Evolutionary conservation across 2,888 invertebrate genomes (phyloP), one percentile per base, ranked within the genome.

Genomic region (Aphodius sticticus): DNA sequence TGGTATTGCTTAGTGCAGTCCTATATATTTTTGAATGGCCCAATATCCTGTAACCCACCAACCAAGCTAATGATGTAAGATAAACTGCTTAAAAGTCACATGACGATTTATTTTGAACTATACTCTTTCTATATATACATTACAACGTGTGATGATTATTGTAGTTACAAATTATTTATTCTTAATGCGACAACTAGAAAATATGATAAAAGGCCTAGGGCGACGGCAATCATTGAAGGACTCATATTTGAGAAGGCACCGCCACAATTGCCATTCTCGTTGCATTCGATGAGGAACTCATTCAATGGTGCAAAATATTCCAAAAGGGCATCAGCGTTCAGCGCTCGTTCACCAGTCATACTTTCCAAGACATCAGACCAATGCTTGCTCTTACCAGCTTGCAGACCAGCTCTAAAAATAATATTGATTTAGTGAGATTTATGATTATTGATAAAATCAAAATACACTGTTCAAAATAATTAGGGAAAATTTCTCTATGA

Each of bases 271-370:
- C 53, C 53, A 76, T 70, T 53, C 9, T 71, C 14, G 69, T 78
- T 80, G 35, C 77, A 35, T 5, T 78, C 76, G 14, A 15, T 84
- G 4, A 93, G 86, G 90, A 91, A 93, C 70, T 91, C 88, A 72
- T 89, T 86, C n/a, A 93, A 85, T 0, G 93, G 92, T 74, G 89
- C 86, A 84, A 93, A 93, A 84, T 92, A 93, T 83, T 92, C 91
- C 74, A 92, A 80, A 2, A 93, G 85, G 5, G 92, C 90, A n/a
- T 87, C 85, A 9, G 91, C 91, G 81, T 91, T 90, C 89, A 93
- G 90, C 82, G 90, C 85, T 87, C 90, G 86, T 82, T 89, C 87
- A 14, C 92, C 92, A 0, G 93, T 93, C 72, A 93, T 87, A 15
- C 88, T 86, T 84, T 92, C 88, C 88, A 94, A 89, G 0, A 92